Percentiles rank a stretch among this genome's conserved stretches.
Conservation (phyloP, 2,888 invertebrate genomes). For the Dicyrtomina minuta region DNA sequence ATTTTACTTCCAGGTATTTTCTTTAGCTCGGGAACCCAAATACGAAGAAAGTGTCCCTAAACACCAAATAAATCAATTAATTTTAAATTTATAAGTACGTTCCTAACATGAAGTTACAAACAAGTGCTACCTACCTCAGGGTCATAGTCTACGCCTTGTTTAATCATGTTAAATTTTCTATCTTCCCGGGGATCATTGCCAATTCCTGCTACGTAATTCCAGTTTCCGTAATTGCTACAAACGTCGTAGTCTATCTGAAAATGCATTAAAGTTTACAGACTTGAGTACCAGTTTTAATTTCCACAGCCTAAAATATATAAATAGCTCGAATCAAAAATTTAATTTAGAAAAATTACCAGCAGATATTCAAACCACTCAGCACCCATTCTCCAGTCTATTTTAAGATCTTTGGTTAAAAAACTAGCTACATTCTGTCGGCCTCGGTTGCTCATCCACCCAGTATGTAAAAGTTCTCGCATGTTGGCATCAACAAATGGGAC, state of each 20-base stretch:
- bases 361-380: constrained; percentile 57
- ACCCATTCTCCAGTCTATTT: constrained; percentile 56
- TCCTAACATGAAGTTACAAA: background rate
- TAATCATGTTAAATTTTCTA: constrained; percentile 52
- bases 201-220: constrained; percentile 57
- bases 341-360: constrained; percentile 53
- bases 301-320: background rate
- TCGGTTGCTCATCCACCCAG: constrained; percentile 57
- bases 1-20: constrained; percentile 40
- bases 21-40: constrained; percentile 56
- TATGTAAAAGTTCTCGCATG: constrained; percentile 56
- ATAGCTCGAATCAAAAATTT: background rate
- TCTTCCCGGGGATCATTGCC: constrained; percentile 57
- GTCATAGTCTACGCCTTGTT: constrained; percentile 52
- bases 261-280: too few relatives aligned
- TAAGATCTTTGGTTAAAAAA: constrained; percentile 57
- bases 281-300: background rate
- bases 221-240: constrained; percentile 58
- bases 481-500: constrained; percentile 58
- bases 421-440: constrained; percentile 58
- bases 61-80: constrained; percentile 44
- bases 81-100: background rate
- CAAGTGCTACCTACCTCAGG: constrained; percentile 35
- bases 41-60: constrained; percentile 55
- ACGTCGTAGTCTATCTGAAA: constrained; percentile 56